phyloP scores from a whole-genome alignment of 1,140 invertebrate species.

The Oncopodura yosiiana region DNA sequence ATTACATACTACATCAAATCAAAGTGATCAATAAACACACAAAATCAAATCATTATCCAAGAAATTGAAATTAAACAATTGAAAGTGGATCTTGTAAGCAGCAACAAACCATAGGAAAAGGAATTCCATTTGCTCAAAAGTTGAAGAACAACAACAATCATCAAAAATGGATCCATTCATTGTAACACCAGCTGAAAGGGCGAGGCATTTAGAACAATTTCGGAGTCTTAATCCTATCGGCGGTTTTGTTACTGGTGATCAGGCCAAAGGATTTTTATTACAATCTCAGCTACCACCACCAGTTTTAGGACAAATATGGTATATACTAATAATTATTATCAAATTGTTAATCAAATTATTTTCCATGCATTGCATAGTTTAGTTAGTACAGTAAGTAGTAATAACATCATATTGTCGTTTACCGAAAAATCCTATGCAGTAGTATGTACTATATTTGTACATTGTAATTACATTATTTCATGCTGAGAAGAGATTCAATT shows the following conservation, averaged over 20 bases:
- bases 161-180: constrained; percentile 64
- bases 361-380: too few relatives aligned
- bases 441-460: background rate
- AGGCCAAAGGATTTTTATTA: constrained; percentile 88
- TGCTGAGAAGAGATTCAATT: too few relatives aligned
- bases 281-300: constrained; percentile 80
- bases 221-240: constrained; percentile 70
- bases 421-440: background rate
- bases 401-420: too few relatives aligned
- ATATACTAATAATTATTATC: constrained; percentile 37
- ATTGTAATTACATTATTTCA: too few relatives aligned
- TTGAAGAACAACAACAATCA: background rate
- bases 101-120: too few relatives aligned
- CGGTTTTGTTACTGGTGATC: constrained; percentile 83
- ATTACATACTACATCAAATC: too few relatives aligned
- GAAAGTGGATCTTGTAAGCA: background rate
- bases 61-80: background rate
- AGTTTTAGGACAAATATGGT: constrained; percentile 90
- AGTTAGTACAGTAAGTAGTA: too few relatives aligned
- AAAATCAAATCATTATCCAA: background rate
- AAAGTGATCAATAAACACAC: background rate
- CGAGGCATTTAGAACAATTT: constrained; percentile 86
- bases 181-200: constrained; percentile 73
- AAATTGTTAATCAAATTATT: background rate
- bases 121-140: too few relatives aligned